phyloP scores from a whole-genome alignment of 1,140 invertebrate genomes.

The Lepidurus packardi region DNA sequence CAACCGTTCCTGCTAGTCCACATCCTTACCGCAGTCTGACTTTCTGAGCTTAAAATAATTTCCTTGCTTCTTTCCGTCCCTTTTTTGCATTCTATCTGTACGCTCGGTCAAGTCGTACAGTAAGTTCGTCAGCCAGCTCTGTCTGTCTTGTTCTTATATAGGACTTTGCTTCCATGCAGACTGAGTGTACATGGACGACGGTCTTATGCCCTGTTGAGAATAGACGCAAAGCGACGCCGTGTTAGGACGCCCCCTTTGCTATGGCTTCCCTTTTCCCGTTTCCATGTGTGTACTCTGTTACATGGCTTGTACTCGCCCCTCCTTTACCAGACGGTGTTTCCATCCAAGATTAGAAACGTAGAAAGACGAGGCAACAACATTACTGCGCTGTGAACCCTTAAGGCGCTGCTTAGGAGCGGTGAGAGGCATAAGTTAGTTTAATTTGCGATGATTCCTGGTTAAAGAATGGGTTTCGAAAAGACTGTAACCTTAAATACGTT shows the following conservation, averaged over 20 bases:
- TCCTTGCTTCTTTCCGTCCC: neutral
- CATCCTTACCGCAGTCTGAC: neutral
- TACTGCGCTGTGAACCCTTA: neutral
- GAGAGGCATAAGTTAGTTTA: too few species aligned
- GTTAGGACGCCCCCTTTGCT: slow-evolving; percentile 16
- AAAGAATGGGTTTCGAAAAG: too few species aligned
- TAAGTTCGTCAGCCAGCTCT: slow-evolving; percentile 2
- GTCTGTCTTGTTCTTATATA: neutral
- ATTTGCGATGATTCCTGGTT: too few species aligned
- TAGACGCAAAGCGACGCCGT: slow-evolving; percentile 7
- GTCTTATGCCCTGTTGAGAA: neutral
- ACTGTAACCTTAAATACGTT: too few species aligned
- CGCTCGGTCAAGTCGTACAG: neutral
- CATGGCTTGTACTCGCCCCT: neutral
- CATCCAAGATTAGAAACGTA: neutral
- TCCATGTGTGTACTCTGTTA: neutral
- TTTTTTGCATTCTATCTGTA: neutral
- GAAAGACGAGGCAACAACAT: neutral
- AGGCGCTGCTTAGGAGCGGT: neutral
- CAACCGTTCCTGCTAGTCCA: neutral
- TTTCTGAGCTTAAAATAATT: slow-evolving; percentile 15
- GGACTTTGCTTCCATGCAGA: neutral
- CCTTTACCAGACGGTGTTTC: neutral
- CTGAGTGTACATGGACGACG: neutral
- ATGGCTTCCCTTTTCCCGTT: neutral